Percentiles rank a stretch among this genome's conserved stretches.
phyloP scores from a whole-genome alignment of 2,888 invertebrate genomes.

The Beris morrisii region DNA sequence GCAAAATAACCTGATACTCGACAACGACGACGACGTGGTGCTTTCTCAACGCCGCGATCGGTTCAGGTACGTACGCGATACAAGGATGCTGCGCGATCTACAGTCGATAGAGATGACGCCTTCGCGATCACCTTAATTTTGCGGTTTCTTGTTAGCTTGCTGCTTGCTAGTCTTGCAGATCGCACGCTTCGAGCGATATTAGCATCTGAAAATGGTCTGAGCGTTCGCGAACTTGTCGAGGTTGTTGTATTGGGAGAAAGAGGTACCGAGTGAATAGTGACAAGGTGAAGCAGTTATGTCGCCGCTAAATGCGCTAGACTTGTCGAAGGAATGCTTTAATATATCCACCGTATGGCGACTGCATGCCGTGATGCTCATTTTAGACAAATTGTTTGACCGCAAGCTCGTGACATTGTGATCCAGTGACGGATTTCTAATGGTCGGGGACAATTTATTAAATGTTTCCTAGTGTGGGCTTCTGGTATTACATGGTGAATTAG shows the following conservation, averaged over 20 bases:
- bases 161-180: constrained; percentile 13
- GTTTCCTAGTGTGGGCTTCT: constrained; percentile 20
- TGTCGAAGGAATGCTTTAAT: constrained; percentile 14
- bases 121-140: constrained; percentile 2
- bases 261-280: constrained; percentile 27
- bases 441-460: not conserved
- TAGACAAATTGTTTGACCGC: constrained; percentile 29
- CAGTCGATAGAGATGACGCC: constrained; percentile 14
- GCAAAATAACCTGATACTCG: constrained; percentile 22
- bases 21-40: not conserved
- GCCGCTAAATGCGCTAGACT: constrained; percentile 3
- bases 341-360: constrained; percentile 22
- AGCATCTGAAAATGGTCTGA: constrained; percentile 27
- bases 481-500: constrained; percentile 23
- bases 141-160: not conserved
- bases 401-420: constrained; percentile 27
- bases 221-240: too few species aligned
- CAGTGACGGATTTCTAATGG: constrained; percentile 22
- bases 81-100: constrained; percentile 19
- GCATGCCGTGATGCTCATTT: constrained; percentile 25
- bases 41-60: constrained; percentile 8
- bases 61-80: constrained; percentile 9
- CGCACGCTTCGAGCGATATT: constrained; percentile 31
- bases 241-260: not conserved
- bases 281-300: constrained; percentile 31